Base-by-base conservation (phyloP, 2,797 vertebrate genomes). In the Notoglanidium macrostoma region DNA sequence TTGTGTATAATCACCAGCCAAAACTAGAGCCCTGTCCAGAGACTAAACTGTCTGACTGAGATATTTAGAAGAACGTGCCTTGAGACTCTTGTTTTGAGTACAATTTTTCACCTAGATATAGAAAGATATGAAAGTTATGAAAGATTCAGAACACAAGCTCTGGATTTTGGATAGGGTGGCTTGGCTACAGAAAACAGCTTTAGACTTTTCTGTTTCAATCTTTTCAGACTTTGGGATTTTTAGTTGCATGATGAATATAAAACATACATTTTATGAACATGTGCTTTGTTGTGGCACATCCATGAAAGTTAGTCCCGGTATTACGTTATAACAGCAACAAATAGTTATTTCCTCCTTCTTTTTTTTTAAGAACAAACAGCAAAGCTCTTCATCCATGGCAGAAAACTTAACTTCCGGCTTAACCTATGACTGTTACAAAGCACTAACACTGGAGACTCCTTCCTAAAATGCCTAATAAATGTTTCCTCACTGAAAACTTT, bases 11-110 rank as follows among this genome's bases (percentile, higher is more conserved):
- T 84, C 90, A 88, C 84, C 51, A 79, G 79, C 76, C 84, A 80
- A 84, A 88, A 82, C 46, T 23, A 46, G 63, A 65, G 44, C 40
- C 68, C 87, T 65, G 76, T 81, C 78, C 54, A 84, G 82, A 76
- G 76, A 84, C 86, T 74, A 80, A 89, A 88, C 78, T 61, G 49
- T 77, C 82, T 67, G 32, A 35, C 82, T 89, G 70, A 90, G 90
- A 91, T 78, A 85, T 88, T 86, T 81, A 89, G 68, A 82, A 88
- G 76, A 85, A 82, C 32, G 29, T 63, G 70, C 51, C 86, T 79
- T 86, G 76, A 84, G 57, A 61, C 57, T 46, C 23, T 17, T 46
- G 55, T 63, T 63, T 81, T 59, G 54, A 59, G 17, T 49, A 72
- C 21, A 23, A 72, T 40, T 44, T 72, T 40, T 17, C 32, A 44